Evolutionary conservation across 2,113 vertebrate species (phyloP).

Genomic region (Gallinago undulata): DNA sequence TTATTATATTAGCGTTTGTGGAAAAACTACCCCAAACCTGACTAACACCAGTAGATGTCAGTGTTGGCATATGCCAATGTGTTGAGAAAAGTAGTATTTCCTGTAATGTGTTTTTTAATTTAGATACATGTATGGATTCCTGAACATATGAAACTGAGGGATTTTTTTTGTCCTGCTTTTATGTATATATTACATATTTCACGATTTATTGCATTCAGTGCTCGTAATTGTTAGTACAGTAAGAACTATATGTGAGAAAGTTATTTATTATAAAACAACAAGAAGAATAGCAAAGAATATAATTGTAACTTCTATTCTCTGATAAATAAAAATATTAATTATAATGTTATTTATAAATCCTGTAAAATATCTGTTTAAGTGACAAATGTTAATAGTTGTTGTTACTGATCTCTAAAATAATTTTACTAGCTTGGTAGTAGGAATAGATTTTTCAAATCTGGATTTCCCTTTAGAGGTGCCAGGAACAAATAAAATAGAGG

Average conservation of each 20-base stretch:
- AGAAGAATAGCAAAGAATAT: neutral
- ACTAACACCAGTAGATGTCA: constrained; percentile 78
- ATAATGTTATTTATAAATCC: neutral
- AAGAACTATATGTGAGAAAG: neutral
- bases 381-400: neutral
- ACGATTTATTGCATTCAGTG: neutral
- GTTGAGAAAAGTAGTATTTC: neutral
- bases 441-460: neutral
- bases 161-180: neutral
- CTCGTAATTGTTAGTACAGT: neutral
- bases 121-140: neutral
- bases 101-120: neutral
- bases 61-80: constrained; percentile 60
- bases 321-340: neutral
- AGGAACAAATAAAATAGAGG: neutral
- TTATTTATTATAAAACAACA: neutral
- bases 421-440: neutral
- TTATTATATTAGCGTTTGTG: neutral
- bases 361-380: neutral
- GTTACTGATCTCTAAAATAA: neutral
- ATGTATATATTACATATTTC: neutral
- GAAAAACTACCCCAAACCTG: neutral
- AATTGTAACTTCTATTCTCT: neutral
- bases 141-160: neutral
- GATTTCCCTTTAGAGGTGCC: neutral